A percentile compares a stretch with the other conserved stretches of the same genome.
Evolutionary conservation across 1,140 invertebrate genomes (phyloP).

Genomic region (Cotesia vestalis): DNA sequence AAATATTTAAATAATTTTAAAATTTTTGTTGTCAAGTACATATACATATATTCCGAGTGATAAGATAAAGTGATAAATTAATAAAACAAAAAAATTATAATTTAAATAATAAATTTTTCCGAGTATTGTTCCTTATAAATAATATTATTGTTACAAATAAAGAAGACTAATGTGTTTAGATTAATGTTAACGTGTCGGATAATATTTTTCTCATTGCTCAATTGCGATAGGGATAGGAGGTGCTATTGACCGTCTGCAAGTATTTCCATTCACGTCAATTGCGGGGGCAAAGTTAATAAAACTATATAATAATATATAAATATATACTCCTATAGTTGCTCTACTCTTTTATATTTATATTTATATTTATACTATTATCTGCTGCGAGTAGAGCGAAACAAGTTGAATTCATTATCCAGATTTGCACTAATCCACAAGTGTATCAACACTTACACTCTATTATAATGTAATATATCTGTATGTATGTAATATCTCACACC

Average conservation of each 20-base stretch:
- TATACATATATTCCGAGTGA: slow-evolving; percentile 9
- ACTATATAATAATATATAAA: slow-evolving; percentile 23
- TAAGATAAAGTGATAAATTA: slow-evolving; percentile 4
- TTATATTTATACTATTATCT: too few species aligned
- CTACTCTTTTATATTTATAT: slow-evolving; percentile 32
- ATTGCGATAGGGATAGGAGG: not conserved
- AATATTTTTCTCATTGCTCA: not conserved
- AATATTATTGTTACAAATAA: not conserved
- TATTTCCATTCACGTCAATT: slow-evolving; percentile 34
- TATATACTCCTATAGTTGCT: too few species aligned
- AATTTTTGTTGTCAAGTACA: not conserved
- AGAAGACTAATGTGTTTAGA: too few species aligned
- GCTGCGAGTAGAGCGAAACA: slow-evolving; percentile 41
- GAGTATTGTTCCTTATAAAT: not conserved
- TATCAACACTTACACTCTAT: not conserved
- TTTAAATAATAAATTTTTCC: not conserved
- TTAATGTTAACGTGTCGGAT: too few species aligned
- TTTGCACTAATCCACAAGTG: slow-evolving; percentile 42
- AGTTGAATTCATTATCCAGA: slow-evolving; percentile 43
- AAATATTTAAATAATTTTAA: not conserved
- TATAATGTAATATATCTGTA: too few species aligned
- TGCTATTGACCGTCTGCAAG: slow-evolving; percentile 28
- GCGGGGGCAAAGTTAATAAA: slow-evolving; percentile 37
- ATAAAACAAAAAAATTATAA: slow-evolving; percentile 12
- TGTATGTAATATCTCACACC: slow-evolving; percentile 27